Evolutionary conservation across 37 sponge, comb jelly and placozoan species (phyloP), one percentile per base, ranked within the genome.

Genomic region (Tethya wilhelma): DNA sequence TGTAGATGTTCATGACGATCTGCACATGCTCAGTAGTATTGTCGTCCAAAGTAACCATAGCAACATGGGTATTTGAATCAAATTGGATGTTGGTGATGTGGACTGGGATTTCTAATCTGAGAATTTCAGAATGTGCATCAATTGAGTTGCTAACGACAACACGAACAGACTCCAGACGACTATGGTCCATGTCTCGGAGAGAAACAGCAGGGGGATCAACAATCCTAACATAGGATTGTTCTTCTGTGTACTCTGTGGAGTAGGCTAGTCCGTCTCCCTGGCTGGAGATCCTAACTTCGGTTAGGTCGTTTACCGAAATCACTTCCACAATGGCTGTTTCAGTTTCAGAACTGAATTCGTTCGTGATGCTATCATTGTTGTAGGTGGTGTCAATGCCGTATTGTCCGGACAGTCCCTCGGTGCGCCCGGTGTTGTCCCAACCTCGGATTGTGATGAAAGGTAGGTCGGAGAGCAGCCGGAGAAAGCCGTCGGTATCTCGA

Each of bases 341-440:
- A 0, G 75, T 71, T 11, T 59, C 85, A 14, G 49, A 25, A 79
- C 93, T 90, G 66, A 93, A 96, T 60, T 86, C 96, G 45, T 92
- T 90, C 7, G 81, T 82, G n/a, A 63, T 41, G 59, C 96, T 92
- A 46, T 81, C 81, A 40, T 84, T 87, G 74, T 95, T 80, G 64
- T 85, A 89, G 11, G 96, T 93, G 30, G 93, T 87, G 65, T 96
- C 96, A 17, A 85, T 64, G 2, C 90, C 96, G 53, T 92, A 90
- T 19, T 20, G 49, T 25, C 96, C 92, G 0, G 90, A 86, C 31
- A 26, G 31, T 5, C 93, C 96, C 20, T 60, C 9, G 4, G 81
- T 71, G 26, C 74, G 9, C 0, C 93, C 93, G 45, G 96, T 96
- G 58, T 87, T 86, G 71, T 96, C 96, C 96, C 96, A 96, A 33